These are phyloP conservation scores for Embiotoca jacksoni DNA, from an alignment of 2,113 vertebrate species.

Conservation along the genomic window DNA sequence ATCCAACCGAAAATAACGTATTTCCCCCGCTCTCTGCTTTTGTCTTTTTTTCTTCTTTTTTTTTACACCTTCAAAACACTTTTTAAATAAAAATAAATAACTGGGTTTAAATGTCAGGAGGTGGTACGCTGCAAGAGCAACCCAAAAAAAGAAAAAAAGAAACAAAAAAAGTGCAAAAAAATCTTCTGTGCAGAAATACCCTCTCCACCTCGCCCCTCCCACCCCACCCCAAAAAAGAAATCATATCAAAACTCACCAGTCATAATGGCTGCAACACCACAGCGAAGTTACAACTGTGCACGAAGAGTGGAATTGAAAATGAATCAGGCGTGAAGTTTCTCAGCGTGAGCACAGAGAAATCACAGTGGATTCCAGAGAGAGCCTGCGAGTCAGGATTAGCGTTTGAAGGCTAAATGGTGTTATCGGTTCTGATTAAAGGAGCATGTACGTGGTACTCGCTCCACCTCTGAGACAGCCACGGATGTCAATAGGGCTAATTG, in stretches of 20 bases:
- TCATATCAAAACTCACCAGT: slow-evolving; percentile 54
- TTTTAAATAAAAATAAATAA: background rate
- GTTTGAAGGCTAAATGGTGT: slow-evolving; percentile 80
- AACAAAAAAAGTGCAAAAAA: background rate
- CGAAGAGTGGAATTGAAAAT: slow-evolving; percentile 62
- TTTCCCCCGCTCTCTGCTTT: slow-evolving; percentile 38
- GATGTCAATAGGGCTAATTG: slow-evolving; percentile 85
- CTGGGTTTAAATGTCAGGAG: background rate
- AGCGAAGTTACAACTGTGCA: slow-evolving; percentile 60
- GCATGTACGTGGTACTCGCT: slow-evolving; percentile 75
- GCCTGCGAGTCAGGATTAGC: slow-evolving; percentile 77
- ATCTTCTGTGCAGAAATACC: slow-evolving; percentile 13
- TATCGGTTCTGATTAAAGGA: slow-evolving; percentile 82
- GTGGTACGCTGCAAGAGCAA: too few species aligned
- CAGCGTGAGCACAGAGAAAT: slow-evolving; percentile 70
- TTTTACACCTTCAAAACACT: slow-evolving; percentile 1
- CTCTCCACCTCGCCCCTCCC: background rate
- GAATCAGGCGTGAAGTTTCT: slow-evolving; percentile 71
- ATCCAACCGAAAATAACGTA: slow-evolving; percentile 22
- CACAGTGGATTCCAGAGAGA: slow-evolving; percentile 67
- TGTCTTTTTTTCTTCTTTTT: background rate
- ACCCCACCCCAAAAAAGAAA: slow-evolving; percentile 2
- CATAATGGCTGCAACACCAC: slow-evolving; percentile 62
- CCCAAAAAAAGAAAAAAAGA: background rate
- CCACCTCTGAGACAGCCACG: slow-evolving; percentile 81